Conservation (phyloP, 2,888 invertebrate genomes). For the Dicycla oo region DNA sequence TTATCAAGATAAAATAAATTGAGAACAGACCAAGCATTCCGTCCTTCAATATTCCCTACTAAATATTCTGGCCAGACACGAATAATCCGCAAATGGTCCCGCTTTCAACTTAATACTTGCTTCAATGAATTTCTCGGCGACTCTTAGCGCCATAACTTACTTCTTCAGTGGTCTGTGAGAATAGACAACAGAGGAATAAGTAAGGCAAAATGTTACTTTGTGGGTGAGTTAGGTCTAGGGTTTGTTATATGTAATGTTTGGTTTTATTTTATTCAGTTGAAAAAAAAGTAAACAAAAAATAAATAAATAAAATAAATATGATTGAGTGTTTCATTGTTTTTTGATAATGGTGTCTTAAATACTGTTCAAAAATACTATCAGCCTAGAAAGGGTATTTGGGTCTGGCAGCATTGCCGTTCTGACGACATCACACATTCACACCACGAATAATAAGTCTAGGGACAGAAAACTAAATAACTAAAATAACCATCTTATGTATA, state of each 20-base stretch:
- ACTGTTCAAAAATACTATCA: too few relatives aligned
- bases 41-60: neutral
- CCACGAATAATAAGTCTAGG: too few relatives aligned
- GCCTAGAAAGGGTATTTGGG: too few relatives aligned
- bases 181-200: constrained; percentile 17
- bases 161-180: constrained; percentile 25
- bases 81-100: neutral
- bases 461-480: too few relatives aligned
- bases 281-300: too few relatives aligned
- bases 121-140: constrained; percentile 13
- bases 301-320: too few relatives aligned
- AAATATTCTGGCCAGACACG: neutral
- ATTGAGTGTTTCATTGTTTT: too few relatives aligned
- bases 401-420: too few relatives aligned
- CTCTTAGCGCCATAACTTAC: constrained; percentile 10
- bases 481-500: too few relatives aligned
- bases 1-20: neutral
- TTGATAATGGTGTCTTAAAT: too few relatives aligned
- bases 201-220: neutral
- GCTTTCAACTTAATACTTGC: neutral
- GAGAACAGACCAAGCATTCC: neutral
- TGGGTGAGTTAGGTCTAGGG: neutral
- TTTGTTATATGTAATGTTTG: neutral
- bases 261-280: too few relatives aligned
- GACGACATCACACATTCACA: too few relatives aligned